Conservation (phyloP, 2,797 vertebrate genomes). For the Sphenodon punctatus region DNA sequence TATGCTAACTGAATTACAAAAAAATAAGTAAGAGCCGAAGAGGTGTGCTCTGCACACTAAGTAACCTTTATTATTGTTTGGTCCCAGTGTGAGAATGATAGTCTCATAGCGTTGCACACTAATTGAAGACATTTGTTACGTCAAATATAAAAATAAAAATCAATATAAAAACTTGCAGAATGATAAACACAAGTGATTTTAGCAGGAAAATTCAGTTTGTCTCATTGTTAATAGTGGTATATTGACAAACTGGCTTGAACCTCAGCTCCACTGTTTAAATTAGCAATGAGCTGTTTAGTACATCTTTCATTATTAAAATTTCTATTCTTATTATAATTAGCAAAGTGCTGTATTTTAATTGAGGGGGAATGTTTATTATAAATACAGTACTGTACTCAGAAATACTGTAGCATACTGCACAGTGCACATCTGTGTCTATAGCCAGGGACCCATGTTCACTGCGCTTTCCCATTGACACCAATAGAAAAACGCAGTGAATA, state of each 20-base stretch:
- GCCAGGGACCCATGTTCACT: too few relatives aligned
- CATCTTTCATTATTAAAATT: conserved; percentile 23
- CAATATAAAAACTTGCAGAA: background rate
- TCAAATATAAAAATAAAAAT: background rate
- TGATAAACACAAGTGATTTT: background rate
- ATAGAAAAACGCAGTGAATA: background rate
- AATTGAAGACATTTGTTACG: background rate
- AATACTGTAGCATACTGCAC: background rate
- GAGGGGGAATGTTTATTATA: background rate
- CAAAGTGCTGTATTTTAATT: conserved; percentile 20
- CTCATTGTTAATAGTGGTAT: conserved; percentile 6
- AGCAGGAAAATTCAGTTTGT: background rate
- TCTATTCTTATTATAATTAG: conserved; percentile 8
- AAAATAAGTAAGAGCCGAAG: background rate
- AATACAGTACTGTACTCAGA: conserved; percentile 4
- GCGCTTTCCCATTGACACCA: too few relatives aligned
- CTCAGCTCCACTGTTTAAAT: background rate
- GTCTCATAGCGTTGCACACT: background rate
- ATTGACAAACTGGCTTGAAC: background rate
- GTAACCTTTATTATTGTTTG: background rate
- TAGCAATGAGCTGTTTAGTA: background rate
- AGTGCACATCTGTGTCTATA: too few relatives aligned
- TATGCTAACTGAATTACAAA: background rate
- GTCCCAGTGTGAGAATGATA: background rate
- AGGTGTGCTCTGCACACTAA: background rate